Conservation (phyloP, 2,113 vertebrate genomes). For the Embiotoca jacksoni region DNA sequence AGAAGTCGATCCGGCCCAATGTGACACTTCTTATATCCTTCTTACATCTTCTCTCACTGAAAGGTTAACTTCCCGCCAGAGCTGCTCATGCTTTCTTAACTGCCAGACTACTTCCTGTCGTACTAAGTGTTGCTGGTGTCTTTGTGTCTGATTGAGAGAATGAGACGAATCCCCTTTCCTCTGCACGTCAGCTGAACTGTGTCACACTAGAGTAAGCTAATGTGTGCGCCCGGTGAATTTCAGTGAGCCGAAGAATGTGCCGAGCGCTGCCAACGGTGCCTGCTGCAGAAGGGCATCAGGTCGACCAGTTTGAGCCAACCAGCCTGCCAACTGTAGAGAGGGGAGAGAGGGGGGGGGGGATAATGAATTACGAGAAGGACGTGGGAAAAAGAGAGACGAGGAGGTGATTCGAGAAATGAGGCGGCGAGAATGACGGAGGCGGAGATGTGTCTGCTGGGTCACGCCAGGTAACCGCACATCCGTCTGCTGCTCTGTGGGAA, state of each 20-base stretch:
- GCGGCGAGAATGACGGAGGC: slow-evolving; percentile 13
- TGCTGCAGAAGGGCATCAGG: slow-evolving; percentile 62
- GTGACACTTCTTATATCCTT: slow-evolving; percentile 7
- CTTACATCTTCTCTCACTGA: not conserved
- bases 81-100: slow-evolving; percentile 2
- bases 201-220: slow-evolving; percentile 52
- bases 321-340: slow-evolving; percentile 49
- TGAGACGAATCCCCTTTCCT: not conserved
- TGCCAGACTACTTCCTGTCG: not conserved
- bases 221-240: slow-evolving; percentile 42
- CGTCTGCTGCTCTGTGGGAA: not conserved
- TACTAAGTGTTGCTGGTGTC: not conserved
- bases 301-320: slow-evolving; percentile 53
- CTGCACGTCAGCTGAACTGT: slow-evolving; percentile 16
- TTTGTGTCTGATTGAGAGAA: not conserved
- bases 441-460: not conserved
- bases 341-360: not conserved
- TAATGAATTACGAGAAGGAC: slow-evolving; percentile 9
- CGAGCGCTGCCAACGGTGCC: slow-evolving; percentile 46
- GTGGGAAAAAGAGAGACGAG: slow-evolving; percentile 8
- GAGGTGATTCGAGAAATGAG: slow-evolving; percentile 11
- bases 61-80: slow-evolving; percentile 26
- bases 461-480: slow-evolving; percentile 19
- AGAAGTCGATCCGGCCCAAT: not conserved
- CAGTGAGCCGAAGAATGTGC: slow-evolving; percentile 47